Conservation (phyloP, 2,113 vertebrate species). For the Charina bottae region DNA sequence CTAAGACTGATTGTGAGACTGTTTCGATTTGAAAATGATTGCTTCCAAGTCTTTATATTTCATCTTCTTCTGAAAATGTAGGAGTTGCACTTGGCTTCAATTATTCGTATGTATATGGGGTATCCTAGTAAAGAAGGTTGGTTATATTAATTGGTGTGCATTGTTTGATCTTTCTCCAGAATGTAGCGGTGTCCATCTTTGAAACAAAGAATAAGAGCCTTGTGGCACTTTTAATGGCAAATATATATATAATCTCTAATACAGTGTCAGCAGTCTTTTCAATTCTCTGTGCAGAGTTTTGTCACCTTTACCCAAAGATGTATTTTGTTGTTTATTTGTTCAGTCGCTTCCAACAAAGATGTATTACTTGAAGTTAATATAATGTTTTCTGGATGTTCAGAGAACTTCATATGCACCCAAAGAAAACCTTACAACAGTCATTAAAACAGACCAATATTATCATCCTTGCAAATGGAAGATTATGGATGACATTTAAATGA, state of each 20-base stretch:
- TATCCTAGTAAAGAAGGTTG: neutral
- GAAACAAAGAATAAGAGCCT: neutral
- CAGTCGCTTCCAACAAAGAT: too few relatives aligned
- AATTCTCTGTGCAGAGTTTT: neutral
- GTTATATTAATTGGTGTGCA: neutral
- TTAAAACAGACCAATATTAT: neutral
- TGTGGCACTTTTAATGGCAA: neutral
- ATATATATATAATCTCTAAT: neutral
- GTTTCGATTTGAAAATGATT: neutral
- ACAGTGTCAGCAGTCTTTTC: neutral
- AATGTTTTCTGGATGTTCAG: neutral
- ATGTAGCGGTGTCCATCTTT: neutral
- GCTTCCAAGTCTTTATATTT: neutral
- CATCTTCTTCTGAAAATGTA: neutral
- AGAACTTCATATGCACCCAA: neutral
- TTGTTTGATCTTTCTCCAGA: neutral
- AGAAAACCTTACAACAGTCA: neutral
- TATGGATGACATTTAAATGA: neutral
- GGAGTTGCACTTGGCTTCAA: neutral
- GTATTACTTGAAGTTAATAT: neutral
- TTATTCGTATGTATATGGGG: neutral
- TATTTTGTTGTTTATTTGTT: too few relatives aligned
- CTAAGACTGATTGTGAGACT: neutral
- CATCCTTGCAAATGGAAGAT: neutral
- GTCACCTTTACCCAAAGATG: neutral